A percentile compares a stretch with the other conserved stretches of the same genome.
Conservation (phyloP, 2,113 vertebrate genomes). For the Tympanuchus pallidicinctus region DNA sequence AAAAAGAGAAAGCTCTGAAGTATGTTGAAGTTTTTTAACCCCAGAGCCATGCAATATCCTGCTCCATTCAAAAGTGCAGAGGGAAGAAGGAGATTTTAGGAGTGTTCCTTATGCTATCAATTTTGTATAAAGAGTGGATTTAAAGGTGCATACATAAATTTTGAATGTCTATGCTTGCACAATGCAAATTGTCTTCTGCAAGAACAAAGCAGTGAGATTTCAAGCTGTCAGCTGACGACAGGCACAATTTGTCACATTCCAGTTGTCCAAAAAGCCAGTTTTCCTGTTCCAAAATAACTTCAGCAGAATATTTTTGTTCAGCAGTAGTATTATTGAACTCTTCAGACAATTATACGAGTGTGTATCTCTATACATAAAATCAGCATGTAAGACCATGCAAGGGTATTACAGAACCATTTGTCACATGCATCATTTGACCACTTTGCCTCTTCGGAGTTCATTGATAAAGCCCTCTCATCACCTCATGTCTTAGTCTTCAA, state of each 20-base stretch:
- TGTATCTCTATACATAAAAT: background rate
- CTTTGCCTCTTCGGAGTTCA: background rate
- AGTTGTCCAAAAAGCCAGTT: background rate
- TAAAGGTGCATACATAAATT: background rate
- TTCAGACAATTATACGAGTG: background rate
- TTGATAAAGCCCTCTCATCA: background rate
- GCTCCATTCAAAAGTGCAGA: background rate
- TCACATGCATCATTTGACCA: background rate
- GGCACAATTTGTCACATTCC: background rate
- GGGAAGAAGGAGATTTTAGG: background rate
- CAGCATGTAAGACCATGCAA: background rate
- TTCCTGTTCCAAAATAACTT: background rate
- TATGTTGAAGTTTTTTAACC: background rate
- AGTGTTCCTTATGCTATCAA: background rate
- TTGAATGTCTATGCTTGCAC: background rate
- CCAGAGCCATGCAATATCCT: background rate
- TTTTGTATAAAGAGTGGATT: background rate
- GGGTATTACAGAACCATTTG: background rate
- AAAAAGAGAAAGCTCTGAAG: background rate
- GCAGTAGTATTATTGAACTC: background rate
- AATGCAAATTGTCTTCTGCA: background rate
- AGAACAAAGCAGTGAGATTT: background rate
- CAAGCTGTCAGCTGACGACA: background rate
- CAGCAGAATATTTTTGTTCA: background rate
- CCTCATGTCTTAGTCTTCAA: background rate